Conservation (phyloP, 92 coral and sea anemone genomes). For the Plumapathes pennacea region DNA sequence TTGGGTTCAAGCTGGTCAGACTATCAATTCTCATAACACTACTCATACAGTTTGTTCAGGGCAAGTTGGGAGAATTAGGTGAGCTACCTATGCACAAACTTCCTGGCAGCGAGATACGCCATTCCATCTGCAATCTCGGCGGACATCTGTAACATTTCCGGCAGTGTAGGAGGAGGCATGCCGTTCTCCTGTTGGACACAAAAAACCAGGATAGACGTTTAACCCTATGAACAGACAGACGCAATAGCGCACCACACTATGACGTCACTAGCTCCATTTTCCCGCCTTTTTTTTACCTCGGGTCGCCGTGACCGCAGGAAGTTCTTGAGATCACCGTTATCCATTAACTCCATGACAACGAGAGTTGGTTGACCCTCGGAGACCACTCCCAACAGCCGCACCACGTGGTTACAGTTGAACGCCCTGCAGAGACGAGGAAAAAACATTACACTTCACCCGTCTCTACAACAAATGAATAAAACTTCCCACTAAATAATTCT, state of each 20-base stretch:
- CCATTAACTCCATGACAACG: slow-evolving; percentile 97
- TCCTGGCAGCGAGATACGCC: slow-evolving; percentile 96
- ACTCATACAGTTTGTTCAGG: too few relatives aligned
- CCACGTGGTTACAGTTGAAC: slow-evolving; percentile 90
- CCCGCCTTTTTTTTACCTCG: slow-evolving; percentile 52
- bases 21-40: too few relatives aligned
- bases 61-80: too few relatives aligned
- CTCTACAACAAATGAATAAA: not conserved
- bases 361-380: slow-evolving; percentile 97
- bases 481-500: not conserved
- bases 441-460: not conserved
- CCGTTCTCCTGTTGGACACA: slow-evolving; percentile 58
- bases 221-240: not conserved
- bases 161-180: slow-evolving; percentile 83
- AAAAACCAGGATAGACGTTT: not conserved
- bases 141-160: slow-evolving; percentile 91
- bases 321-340: slow-evolving; percentile 91
- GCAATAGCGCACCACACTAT: not conserved
- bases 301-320: slow-evolving; percentile 90
- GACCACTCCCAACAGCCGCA: slow-evolving; percentile 89
- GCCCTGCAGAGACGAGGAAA: slow-evolving; percentile 48
- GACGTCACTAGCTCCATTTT: not conserved
- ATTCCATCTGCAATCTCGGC: slow-evolving; percentile 98
- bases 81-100: slow-evolving; percentile 93
- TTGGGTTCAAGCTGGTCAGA: too few relatives aligned